Percentiles rank a stretch among this genome's conserved stretches.
Evolutionary conservation across 2,797 vertebrate species (phyloP).

Genomic region (Chloroceryle amazona): DNA sequence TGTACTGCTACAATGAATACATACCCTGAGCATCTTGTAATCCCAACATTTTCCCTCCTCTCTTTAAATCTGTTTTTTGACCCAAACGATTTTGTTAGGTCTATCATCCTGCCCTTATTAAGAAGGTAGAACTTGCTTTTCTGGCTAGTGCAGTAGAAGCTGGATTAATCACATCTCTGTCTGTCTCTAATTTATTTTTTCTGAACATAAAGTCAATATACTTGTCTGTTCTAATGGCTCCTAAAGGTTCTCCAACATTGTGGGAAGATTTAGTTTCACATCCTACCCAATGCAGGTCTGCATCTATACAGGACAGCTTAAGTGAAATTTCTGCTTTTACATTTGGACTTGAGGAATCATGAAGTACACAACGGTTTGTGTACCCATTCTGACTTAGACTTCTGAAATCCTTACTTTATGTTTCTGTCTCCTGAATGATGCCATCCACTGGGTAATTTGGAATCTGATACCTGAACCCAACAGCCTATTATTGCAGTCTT

Average conservation of each 20-base stretch:
- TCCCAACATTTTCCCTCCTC: accelerated
- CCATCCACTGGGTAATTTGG: background rate
- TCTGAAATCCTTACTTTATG: background rate
- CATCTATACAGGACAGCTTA: background rate
- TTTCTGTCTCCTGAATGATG: background rate
- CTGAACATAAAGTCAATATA: background rate
- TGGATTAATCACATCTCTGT: background rate
- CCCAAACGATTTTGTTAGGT: background rate
- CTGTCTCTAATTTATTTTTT: background rate
- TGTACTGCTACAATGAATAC: background rate
- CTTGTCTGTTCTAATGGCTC: background rate
- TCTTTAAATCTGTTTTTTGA: background rate
- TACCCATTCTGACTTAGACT: background rate
- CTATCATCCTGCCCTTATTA: background rate
- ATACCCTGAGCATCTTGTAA: background rate
- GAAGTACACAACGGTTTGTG: background rate
- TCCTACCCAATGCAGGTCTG: background rate
- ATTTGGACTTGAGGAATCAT: background rate
- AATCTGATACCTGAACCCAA: background rate
- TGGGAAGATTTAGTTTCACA: background rate
- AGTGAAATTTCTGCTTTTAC: background rate
- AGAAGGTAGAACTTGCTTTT: background rate
- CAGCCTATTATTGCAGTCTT: background rate
- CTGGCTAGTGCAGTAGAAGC: background rate
- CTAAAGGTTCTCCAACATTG: background rate